phyloP scores from a whole-genome alignment of 2,113 vertebrate genomes.

The Urocitellus parryii region DNA sequence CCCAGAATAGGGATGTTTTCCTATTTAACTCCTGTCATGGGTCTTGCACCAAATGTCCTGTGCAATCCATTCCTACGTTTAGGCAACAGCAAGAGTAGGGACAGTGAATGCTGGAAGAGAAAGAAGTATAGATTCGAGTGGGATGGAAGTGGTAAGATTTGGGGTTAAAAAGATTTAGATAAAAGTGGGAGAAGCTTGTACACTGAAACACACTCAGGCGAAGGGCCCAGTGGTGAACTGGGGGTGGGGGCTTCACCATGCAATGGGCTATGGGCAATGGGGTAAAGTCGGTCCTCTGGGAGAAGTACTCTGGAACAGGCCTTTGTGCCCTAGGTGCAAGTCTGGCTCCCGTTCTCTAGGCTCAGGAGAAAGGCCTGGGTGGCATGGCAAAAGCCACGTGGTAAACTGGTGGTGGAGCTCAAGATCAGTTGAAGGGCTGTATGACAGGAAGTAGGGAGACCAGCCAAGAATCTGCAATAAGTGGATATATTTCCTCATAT shows the following conservation, averaged over 20 bases:
- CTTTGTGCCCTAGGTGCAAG: neutral
- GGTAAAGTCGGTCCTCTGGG: neutral
- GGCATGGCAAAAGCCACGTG: neutral
- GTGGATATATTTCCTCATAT: neutral
- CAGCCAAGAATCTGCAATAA: neutral
- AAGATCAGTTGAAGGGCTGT: neutral
- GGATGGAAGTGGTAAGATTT: neutral
- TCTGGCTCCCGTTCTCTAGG: neutral
- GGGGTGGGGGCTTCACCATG: neutral
- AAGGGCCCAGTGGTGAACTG: neutral
- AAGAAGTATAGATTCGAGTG: neutral
- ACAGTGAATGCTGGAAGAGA: neutral
- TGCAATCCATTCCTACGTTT: neutral
- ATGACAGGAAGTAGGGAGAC: neutral
- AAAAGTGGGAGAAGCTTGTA: neutral
- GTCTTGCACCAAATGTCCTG: neutral
- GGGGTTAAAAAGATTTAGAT: neutral
- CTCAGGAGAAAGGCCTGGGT: neutral
- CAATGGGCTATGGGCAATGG: neutral
- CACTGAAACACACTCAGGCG: neutral
- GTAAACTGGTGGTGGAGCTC: neutral
- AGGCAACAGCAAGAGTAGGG: neutral
- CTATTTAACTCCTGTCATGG: neutral
- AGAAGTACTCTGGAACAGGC: neutral
- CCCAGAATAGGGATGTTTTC: slow-evolving; percentile 45